These are phyloP conservation scores for Chinchilla lanigera DNA, from an alignment of 2,113 vertebrate species.

Conservation along the genomic window DNA sequence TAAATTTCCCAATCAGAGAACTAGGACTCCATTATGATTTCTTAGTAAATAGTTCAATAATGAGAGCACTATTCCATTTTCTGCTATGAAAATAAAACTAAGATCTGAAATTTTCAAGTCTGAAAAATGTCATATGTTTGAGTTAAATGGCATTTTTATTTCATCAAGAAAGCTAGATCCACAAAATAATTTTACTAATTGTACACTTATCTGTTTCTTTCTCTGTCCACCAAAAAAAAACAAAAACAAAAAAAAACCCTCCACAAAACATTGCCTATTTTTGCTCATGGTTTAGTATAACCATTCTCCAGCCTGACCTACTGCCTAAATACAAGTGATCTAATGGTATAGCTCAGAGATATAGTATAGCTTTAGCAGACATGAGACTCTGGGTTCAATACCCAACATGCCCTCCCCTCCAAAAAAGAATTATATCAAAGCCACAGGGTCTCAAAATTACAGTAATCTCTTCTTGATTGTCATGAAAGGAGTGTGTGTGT, in stretches of 20 bases:
- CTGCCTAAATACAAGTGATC: background rate
- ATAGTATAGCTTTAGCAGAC: background rate
- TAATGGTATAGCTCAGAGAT: background rate
- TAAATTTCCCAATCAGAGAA: background rate
- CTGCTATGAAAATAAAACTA: conserved; percentile 16
- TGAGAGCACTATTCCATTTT: background rate
- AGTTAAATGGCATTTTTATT: conserved; percentile 27
- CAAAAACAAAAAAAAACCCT: background rate
- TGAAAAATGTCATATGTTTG: background rate
- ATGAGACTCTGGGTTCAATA: background rate
- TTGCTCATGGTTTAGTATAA: background rate
- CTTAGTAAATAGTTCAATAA: background rate
- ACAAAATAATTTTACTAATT: conserved; percentile 26
- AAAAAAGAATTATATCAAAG: background rate
- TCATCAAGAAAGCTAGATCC: background rate
- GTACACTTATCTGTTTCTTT: background rate
- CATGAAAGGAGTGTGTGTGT: background rate
- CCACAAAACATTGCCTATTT: background rate
- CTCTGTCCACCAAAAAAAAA: background rate
- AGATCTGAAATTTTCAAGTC: conserved; percentile 11
- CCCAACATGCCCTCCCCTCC: background rate
- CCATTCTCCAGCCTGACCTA: background rate
- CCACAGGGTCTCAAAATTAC: background rate
- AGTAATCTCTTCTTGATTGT: background rate
- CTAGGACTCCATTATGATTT: background rate